Percentiles rank a stretch among this genome's conserved stretches.
phyloP scores from a whole-genome alignment of 2,797 vertebrate genomes.

The Valencia hispanica region DNA sequence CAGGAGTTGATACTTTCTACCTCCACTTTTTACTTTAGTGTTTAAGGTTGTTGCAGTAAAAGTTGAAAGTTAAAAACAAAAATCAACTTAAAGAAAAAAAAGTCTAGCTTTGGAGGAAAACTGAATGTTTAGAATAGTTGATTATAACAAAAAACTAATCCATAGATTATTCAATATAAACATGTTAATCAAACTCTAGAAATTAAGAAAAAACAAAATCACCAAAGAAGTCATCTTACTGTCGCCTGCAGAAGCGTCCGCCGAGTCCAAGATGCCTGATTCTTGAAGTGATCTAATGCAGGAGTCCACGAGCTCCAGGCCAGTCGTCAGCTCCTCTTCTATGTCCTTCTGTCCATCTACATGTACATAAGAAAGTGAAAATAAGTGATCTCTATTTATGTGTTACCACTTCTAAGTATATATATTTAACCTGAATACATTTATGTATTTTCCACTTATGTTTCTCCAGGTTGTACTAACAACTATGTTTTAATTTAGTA shows the following conservation, averaged over 20 bases:
- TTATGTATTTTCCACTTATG: not conserved
- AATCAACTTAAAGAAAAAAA: not conserved
- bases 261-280: constrained; percentile 96
- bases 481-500: not conserved
- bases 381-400: not conserved
- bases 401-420: not conserved
- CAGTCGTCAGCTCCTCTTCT: constrained; percentile 98
- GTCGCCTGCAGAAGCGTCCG: constrained; percentile 91
- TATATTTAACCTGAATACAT: not conserved
- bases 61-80: not conserved
- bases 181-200: too few species aligned
- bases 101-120: not conserved
- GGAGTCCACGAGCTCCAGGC: constrained; percentile 97
- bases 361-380: not conserved
- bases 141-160: not conserved
- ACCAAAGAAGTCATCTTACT: constrained; percentile 79
- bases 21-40: not conserved
- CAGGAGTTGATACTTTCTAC: not conserved
- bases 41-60: not conserved
- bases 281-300: constrained; percentile 97
- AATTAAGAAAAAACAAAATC: not conserved
- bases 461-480: not conserved
- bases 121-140: not conserved
- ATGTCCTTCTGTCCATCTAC: constrained; percentile 98
- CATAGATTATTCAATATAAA: too few species aligned